These are phyloP conservation scores for Catamblyrhynchus diadema DNA, from an alignment of 2,797 vertebrate genomes.

Conservation along the genomic window DNA sequence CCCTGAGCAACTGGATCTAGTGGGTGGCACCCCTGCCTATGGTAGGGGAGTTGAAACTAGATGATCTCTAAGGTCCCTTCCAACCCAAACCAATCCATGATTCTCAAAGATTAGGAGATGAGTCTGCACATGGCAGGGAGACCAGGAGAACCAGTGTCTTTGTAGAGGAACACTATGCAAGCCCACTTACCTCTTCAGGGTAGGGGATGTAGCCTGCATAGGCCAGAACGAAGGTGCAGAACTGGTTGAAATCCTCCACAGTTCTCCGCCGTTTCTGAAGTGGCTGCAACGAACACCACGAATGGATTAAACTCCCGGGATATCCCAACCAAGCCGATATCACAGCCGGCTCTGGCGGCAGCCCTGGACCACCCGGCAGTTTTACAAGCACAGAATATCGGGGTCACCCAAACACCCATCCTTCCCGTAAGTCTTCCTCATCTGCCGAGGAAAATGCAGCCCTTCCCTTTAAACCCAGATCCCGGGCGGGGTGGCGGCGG, in stretches of 20 bases:
- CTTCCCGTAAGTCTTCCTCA: not conserved
- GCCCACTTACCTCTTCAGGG: conserved; percentile 77
- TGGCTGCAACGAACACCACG: not conserved
- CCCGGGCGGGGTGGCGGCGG: not conserved
- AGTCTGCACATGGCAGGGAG: not conserved
- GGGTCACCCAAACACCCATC: not conserved
- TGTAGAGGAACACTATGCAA: not conserved
- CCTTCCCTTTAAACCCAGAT: not conserved
- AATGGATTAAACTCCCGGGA: not conserved
- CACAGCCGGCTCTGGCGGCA: not conserved
- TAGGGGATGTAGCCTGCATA: conserved; percentile 98
- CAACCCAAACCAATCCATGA: not conserved
- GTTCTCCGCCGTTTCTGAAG: conserved; percentile 86
- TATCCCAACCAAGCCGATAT: not conserved
- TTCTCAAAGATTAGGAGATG: not conserved
- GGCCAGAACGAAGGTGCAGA: conserved; percentile 97
- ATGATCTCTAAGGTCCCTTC: not conserved
- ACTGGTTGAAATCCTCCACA: conserved; percentile 98
- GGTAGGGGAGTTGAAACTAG: not conserved
- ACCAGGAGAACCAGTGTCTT: not conserved
- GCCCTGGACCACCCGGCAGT: not conserved
- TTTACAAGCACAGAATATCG: not conserved
- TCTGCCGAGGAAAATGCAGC: not conserved
- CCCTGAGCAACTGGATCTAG: not conserved
- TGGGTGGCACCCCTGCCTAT: not conserved